Evolutionary conservation across 2,797 vertebrate species (phyloP).

Genomic region (Lacerta viridis): DNA sequence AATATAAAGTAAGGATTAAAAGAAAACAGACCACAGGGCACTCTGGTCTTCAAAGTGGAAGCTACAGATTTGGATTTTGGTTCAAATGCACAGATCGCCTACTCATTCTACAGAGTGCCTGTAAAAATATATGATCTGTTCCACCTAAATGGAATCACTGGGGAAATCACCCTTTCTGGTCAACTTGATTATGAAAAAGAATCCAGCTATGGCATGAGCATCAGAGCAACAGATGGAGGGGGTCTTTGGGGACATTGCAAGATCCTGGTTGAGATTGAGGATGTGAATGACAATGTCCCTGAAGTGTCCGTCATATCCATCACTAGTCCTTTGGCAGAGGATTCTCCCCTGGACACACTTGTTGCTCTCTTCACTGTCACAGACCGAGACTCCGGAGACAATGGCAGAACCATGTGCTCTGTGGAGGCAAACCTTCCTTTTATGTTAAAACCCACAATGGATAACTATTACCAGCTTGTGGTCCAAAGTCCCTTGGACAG

Average conservation of each 20-base stretch:
- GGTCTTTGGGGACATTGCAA: slow-evolving; percentile 75
- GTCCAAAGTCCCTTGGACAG: slow-evolving; percentile 22
- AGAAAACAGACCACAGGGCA: slow-evolving; percentile 86
- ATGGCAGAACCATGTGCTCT: background rate
- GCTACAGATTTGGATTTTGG: slow-evolving; percentile 89
- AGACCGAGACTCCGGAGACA: slow-evolving; percentile 83
- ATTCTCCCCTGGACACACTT: slow-evolving; percentile 76
- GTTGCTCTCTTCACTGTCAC: slow-evolving; percentile 80
- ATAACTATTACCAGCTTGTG: slow-evolving; percentile 36
- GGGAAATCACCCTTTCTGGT: no score
- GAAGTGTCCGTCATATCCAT: slow-evolving; percentile 83
- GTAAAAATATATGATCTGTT: slow-evolving; percentile 60
- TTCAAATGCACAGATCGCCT: slow-evolving; percentile 84
- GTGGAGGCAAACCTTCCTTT: background rate
- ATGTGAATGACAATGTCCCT: slow-evolving; percentile 86
- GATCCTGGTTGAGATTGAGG: slow-evolving; percentile 79
- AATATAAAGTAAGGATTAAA: slow-evolving; percentile 87
- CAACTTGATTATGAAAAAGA: slow-evolving; percentile 85
- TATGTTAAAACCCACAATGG: background rate
- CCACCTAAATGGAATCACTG: no score
- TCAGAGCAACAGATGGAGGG: slow-evolving; percentile 83
- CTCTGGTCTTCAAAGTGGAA: slow-evolving; percentile 83
- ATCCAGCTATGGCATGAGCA: slow-evolving; percentile 69
- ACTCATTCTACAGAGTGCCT: slow-evolving; percentile 79
- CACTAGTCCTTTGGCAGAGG: slow-evolving; percentile 80